These are phyloP conservation scores for Megalops cyprinoides DNA, from an alignment of 2,797 vertebrate species.

Conservation along the genomic window DNA sequence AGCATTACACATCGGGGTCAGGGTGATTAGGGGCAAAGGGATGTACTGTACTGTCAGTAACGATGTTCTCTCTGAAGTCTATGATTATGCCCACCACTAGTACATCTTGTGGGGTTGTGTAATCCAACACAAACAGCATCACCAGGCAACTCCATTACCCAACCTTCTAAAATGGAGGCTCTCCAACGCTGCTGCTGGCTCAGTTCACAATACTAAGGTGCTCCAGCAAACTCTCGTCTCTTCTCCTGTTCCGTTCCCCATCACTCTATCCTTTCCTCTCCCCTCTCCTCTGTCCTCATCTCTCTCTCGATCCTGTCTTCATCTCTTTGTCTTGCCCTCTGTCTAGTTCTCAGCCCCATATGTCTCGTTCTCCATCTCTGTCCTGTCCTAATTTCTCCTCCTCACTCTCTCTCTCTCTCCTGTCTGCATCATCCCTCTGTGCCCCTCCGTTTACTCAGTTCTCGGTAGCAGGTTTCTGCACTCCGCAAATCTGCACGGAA, in stretches of 20 bases:
- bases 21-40: no score
- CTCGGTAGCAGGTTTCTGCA: no score
- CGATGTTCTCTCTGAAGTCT: no score
- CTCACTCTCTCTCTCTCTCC: neutral
- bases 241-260: neutral
- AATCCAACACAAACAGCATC: neutral
- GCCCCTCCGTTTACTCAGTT: no score
- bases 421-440: neutral
- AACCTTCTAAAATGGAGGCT: neutral
- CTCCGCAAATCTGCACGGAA: no score
- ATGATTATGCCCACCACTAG: neutral
- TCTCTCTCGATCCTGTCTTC: neutral
- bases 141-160: neutral
- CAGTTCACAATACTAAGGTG: neutral
- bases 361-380: neutral
- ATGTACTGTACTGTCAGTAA: no score
- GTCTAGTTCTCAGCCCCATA: no score
- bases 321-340: neutral
- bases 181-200: neutral
- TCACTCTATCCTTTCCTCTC: neutral
- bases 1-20: no score
- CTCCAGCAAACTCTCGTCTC: neutral
- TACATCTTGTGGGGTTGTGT: constrained; percentile 1
- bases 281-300: neutral
- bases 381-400: neutral